Evolutionary conservation across 2,888 invertebrate genomes (phyloP).

Genomic region (Stenodema calcarata): DNA sequence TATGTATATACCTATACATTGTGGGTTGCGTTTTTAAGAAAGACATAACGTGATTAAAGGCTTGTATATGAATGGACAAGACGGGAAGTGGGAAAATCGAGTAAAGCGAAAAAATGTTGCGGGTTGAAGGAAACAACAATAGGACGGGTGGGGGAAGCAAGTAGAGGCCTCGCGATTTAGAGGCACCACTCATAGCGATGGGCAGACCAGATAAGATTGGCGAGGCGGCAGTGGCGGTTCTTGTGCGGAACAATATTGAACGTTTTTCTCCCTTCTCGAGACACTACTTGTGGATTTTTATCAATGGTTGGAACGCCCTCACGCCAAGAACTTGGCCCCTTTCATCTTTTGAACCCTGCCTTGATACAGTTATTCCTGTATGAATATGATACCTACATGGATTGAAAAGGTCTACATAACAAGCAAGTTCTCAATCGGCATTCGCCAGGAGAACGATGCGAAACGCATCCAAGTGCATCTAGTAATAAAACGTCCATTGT

Average conservation of each 20-base stretch:
- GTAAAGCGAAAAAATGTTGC: not conserved
- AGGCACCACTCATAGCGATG: slow-evolving; percentile 17
- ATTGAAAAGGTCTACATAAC: not conserved
- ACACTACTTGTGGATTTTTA: not conserved
- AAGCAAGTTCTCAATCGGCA: too few relatives aligned
- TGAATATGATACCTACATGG: not conserved
- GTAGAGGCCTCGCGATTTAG: slow-evolving; percentile 15
- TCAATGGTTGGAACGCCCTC: not conserved
- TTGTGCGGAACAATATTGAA: not conserved
- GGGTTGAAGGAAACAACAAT: not conserved
- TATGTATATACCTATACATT: not conserved
- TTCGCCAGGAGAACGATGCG: too few relatives aligned
- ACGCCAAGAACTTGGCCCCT: not conserved
- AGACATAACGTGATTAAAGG: slow-evolving; percentile 12
- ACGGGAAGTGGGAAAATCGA: not conserved
- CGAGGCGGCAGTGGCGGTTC: not conserved
- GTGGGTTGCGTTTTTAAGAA: not conserved
- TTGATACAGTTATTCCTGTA: not conserved
- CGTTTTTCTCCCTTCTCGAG: not conserved
- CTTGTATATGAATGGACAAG: not conserved
- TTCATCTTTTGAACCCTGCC: not conserved
- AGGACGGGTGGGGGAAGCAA: not conserved
- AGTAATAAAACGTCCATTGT: too few relatives aligned
- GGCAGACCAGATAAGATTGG: not conserved
- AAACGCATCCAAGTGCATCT: too few relatives aligned